Evolutionary conservation across 2,888 invertebrate genomes (phyloP), one percentile per base, ranked within the genome.

Genomic region (Panzeria rudis): DNA sequence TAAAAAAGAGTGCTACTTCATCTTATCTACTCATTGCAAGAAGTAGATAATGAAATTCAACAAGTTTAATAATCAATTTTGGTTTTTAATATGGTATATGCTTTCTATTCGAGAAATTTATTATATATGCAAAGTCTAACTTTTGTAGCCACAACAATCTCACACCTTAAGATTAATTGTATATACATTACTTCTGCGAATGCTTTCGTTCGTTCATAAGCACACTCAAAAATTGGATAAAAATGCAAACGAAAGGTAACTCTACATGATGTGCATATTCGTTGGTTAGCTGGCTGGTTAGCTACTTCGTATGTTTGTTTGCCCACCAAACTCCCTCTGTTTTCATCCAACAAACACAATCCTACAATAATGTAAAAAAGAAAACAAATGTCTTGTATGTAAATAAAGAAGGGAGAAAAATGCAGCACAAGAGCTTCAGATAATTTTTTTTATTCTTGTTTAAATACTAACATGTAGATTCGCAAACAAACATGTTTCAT

Each of bases 361-460:
- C 62, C 69, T 13, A 54, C 64, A 35, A 56, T 20, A 6, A n/a
- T 13, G 38, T 41, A 56, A 61, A 56, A n/a, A 75, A 56, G 59
- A 82, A 66, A 78, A 61, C 54, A 82, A 84, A 66, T 76, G 78
- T 68, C 64, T 71, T 78, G 61, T 66, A 75, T 80, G 80, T 35
- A 79, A 80, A 78, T 71, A 76, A 44, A 78, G 62, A 71, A 61
- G 35, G 29, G 13, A 25, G 32, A 54, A 68, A 25, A 54, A 35
- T 62, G 29, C n/a, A 62, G 47, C 25, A 72, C 47, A 50, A 61
- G 72, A 54, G 20, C 71, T 50, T 61, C 13, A 69, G 66, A 56
- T 61, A 76, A n/a, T n/a, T n/a, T 23, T 41, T 77, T 47, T 78
- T 83, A 3, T 32, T 64, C 29, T 41, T 66, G 44, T 80, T 68